phyloP scores from a whole-genome alignment of 2,888 invertebrate genomes.

The Arctia plantaginis region DNA sequence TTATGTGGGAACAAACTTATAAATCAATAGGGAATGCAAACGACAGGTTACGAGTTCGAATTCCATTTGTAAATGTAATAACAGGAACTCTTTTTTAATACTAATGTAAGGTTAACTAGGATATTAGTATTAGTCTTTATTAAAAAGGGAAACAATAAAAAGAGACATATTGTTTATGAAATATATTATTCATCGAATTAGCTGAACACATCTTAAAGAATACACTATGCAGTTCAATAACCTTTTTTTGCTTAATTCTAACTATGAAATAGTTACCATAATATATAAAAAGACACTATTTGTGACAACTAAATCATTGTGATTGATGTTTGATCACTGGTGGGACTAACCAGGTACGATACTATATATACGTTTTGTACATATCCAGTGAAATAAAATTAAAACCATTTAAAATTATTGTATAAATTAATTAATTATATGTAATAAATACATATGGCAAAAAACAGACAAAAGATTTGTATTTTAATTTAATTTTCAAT shows the following conservation, averaged over 20 bases:
- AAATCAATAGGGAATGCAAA: background rate
- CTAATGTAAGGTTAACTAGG: background rate
- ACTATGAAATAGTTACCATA: background rate
- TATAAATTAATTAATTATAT: background rate
- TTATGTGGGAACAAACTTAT: constrained; percentile 61
- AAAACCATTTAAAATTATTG: background rate
- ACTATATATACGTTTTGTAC: constrained; percentile 16
- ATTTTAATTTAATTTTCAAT: background rate
- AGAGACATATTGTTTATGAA: constrained; percentile 58
- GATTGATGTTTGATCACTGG: constrained; percentile 31
- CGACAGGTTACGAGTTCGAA: background rate
- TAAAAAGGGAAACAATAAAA: constrained; percentile 57
- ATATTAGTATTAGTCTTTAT: background rate
- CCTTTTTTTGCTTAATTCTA: constrained; percentile 36
- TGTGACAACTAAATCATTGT: constrained; percentile 50
- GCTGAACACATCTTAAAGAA: constrained; percentile 49
- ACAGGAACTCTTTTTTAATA: background rate
- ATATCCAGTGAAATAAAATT: background rate
- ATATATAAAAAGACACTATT: constrained; percentile 32
- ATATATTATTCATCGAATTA: constrained; percentile 67
- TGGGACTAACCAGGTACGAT: constrained; percentile 30
- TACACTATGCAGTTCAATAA: constrained; percentile 40
- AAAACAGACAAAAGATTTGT: too few relatives aligned
- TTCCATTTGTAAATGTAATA: background rate
- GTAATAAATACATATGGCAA: background rate